phyloP scores from a whole-genome alignment of 1,140 invertebrate species.

The Drosophila bifasciata region DNA sequence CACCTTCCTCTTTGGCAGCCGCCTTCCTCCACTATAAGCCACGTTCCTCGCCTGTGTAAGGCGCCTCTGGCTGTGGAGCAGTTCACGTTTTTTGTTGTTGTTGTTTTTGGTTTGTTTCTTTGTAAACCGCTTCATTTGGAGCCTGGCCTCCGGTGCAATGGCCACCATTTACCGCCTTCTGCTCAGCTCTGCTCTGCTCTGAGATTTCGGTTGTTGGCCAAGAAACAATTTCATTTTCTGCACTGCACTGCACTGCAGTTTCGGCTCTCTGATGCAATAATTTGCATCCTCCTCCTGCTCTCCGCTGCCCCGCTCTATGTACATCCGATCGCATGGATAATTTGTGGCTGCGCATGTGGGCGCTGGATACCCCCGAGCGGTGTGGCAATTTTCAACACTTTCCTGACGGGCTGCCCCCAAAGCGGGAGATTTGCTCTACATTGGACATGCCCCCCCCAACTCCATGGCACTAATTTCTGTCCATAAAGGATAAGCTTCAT shows the following conservation, averaged over 20 bases:
- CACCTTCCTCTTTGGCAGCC: too few species aligned
- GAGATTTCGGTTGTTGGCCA: conserved; percentile 28
- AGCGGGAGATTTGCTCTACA: conserved; percentile 29
- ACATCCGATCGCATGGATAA: conserved; percentile 7
- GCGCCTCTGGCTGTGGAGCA: conserved; percentile 61
- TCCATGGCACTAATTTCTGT: conserved; percentile 34
- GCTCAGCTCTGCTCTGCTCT: conserved; percentile 7
- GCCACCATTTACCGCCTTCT: conserved; percentile 3
- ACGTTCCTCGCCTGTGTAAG: too few species aligned
- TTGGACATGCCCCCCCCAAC: conserved; percentile 29
- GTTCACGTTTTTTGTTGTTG: conserved; percentile 51
- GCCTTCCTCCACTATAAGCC: too few species aligned
- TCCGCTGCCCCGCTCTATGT: not conserved
- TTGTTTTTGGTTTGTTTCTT: not conserved
- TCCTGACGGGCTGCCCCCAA: conserved; percentile 21
- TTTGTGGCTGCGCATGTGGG: conserved; percentile 29
- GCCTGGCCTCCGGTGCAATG: conserved; percentile 13
- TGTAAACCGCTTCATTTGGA: conserved; percentile 56
- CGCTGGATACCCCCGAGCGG: conserved; percentile 15
- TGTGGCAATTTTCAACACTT: conserved; percentile 49
- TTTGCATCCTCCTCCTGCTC: conserved; percentile 50
- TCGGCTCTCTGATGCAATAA: conserved; percentile 64
- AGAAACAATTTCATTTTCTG: conserved; percentile 66
- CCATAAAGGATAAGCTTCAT: conserved; percentile 24
- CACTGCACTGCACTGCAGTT: conserved; percentile 23